Conservation (phyloP, 2,113 vertebrate genomes). For the Paradisaea rubra region DNA sequence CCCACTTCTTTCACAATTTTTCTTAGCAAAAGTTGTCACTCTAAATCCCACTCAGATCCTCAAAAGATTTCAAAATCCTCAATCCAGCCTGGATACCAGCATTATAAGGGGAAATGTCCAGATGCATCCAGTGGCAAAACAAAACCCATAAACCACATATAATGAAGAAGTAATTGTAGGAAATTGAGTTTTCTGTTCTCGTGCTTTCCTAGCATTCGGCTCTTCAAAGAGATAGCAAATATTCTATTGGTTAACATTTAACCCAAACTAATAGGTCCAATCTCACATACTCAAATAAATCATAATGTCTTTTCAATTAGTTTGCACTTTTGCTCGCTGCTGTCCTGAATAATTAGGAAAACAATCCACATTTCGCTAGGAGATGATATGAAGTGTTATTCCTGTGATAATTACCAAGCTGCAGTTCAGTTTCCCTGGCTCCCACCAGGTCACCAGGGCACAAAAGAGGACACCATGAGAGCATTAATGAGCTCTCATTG, state of each 20-base stretch:
- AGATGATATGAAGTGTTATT: conserved; percentile 74
- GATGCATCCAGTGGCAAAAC: neutral
- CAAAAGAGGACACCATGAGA: conserved; percentile 83
- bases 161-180: neutral
- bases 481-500: conserved; percentile 92
- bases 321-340: conserved; percentile 69
- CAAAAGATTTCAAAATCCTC: neutral
- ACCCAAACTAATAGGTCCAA: conserved; percentile 52
- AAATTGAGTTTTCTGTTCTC: neutral
- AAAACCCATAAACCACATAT: neutral
- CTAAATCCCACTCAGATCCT: neutral
- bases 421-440: conserved; percentile 78
- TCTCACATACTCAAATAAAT: conserved; percentile 64
- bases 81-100: neutral
- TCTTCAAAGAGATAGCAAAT: neutral
- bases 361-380: conserved; percentile 73
- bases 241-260: conserved; percentile 53
- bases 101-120: neutral
- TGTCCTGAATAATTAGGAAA: conserved; percentile 80
- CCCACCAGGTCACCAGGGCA: conserved; percentile 85
- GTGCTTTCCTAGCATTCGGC: neutral
- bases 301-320: conserved; percentile 75
- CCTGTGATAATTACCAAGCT: conserved; percentile 80
- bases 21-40: neutral
- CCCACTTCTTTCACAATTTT: neutral